Percentiles rank a stretch among this genome's conserved stretches.
Evolutionary conservation across 35 echinoderm and acorn worm genomes (phyloP).

Genomic region (Strongylocentrotus purpuratus): DNA sequence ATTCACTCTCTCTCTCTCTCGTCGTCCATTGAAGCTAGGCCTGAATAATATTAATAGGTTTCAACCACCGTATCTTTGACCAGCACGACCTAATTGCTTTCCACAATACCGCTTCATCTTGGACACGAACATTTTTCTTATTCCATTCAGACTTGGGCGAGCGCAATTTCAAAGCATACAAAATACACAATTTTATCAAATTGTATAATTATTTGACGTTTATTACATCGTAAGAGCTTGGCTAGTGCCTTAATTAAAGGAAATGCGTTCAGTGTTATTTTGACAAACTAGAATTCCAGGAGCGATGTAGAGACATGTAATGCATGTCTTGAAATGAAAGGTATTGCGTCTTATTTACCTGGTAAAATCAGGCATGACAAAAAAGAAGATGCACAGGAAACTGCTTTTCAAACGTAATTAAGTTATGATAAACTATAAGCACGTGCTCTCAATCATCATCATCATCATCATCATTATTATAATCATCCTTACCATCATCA

Average conservation of each 20-base stretch:
- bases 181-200: background rate
- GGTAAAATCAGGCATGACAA: no score
- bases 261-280: no score
- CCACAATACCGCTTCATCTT: background rate
- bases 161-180: background rate
- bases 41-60: background rate
- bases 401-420: no score
- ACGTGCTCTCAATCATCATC: no score
- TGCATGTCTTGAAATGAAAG: no score
- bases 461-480: background rate
- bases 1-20: background rate
- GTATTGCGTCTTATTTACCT: no score
- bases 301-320: no score
- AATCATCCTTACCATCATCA: background rate
- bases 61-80: background rate
- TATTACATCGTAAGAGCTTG: background rate
- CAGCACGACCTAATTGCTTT: background rate
- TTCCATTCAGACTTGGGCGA: background rate
- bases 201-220: background rate
- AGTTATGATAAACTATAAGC: no score
- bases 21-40: background rate
- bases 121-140: background rate
- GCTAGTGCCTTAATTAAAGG: no score
- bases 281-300: no score
- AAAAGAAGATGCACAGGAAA: no score